Evolutionary conservation across 1,140 invertebrate genomes (phyloP).

Genomic region (Thaumatotibia leucotreta): DNA sequence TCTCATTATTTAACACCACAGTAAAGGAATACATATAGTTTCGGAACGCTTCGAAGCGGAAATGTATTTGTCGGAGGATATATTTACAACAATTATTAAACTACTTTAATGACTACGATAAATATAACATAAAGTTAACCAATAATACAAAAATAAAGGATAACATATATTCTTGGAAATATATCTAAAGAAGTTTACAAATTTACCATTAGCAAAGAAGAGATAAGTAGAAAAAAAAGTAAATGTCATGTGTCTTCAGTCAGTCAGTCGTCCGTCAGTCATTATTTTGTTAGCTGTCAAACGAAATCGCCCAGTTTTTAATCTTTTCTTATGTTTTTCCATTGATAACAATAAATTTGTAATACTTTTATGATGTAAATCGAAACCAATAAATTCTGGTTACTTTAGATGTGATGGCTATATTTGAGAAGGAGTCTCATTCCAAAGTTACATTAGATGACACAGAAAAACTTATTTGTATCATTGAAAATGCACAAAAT

Average conservation of each 20-base stretch:
- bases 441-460: conserved; percentile 88
- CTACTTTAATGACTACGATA: neutral
- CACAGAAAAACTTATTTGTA: conserved; percentile 84
- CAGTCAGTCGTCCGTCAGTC: no score
- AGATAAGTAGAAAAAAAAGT: neutral
- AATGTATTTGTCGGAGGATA: no score
- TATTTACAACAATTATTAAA: no score
- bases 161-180: no score
- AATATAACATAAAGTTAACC: neutral
- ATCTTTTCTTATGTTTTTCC: neutral
- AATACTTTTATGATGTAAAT: conserved; percentile 1
- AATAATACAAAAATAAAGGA: neutral
- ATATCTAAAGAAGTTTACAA: neutral
- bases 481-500: conserved; percentile 89
- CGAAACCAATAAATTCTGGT: neutral
- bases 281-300: neutral
- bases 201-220: neutral
- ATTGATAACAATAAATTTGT: conserved; percentile 2
- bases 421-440: conserved; percentile 86
- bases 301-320: neutral
- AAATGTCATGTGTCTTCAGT: neutral
- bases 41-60: no score
- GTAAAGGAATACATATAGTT: no score
- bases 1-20: no score
- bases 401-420: conserved; percentile 81